phyloP scores from a whole-genome alignment of 1,140 invertebrate genomes.

The Acromyrmex charruanus region DNA sequence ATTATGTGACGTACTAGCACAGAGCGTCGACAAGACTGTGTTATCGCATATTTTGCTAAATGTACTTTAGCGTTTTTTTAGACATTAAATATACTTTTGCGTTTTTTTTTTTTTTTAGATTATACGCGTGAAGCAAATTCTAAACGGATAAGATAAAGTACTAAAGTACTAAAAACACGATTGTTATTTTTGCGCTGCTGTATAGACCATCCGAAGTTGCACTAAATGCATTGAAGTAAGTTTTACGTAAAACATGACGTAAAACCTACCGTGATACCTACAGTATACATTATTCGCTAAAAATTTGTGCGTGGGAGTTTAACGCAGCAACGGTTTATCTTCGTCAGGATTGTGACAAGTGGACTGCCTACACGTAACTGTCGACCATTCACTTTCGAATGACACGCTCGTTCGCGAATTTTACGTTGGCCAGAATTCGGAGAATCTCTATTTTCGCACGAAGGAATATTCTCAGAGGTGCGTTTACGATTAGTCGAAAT shows the following conservation, averaged over 20 bases:
- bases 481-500: not conserved
- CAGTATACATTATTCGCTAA: not conserved
- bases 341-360: not conserved
- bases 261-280: no score
- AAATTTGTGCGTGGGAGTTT: not conserved
- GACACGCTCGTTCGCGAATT: not conserved
- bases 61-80: not conserved
- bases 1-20: not conserved
- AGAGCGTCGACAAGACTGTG: not conserved
- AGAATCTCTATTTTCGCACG: not conserved
- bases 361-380: not conserved
- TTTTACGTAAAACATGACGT: not conserved
- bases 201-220: not conserved
- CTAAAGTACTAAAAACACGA: not conserved
- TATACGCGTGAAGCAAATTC: not conserved
- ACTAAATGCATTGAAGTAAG: not conserved
- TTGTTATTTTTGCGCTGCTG: not conserved
- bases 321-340: not conserved
- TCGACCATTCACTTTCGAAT: not conserved
- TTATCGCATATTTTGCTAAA: not conserved
- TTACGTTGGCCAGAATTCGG: not conserved
- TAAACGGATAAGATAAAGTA: not conserved
- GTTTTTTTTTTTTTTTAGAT: not conserved
- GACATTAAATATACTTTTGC: no score
- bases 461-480: constrained; percentile 6